A percentile compares a stretch with the other conserved stretches of the same genome.
These are phyloP conservation scores for Archips xylosteana DNA, from an alignment of 2,888 invertebrate species.

Conservation along the genomic window DNA sequence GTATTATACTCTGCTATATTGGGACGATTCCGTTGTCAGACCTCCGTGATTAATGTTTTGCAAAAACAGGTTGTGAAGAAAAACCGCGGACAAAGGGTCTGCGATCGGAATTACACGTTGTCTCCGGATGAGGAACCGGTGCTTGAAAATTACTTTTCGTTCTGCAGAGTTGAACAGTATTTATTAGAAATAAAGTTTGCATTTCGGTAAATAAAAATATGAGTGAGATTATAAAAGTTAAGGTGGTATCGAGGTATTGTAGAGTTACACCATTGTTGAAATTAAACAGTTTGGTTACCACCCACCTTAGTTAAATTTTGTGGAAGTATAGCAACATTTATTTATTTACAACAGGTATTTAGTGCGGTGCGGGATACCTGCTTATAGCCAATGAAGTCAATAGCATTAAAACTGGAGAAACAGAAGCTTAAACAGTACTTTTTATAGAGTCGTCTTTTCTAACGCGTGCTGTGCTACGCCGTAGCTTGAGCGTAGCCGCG, in stretches of 20 bases:
- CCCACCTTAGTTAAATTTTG: too few species aligned
- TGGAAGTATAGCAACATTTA: too few species aligned
- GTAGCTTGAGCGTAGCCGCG: slow-evolving; percentile 47
- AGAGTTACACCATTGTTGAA: too few species aligned
- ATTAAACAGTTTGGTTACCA: too few species aligned
- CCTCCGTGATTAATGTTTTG: slow-evolving; percentile 52
- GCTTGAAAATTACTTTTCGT: slow-evolving; percentile 13
- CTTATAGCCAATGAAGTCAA: too few species aligned
- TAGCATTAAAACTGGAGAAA: too few species aligned
- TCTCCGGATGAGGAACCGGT: background rate
- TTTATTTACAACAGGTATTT: too few species aligned
- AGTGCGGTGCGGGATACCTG: too few species aligned
- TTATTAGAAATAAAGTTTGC: background rate
- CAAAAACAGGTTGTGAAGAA: slow-evolving; percentile 48
- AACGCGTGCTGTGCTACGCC: slow-evolving; percentile 47
- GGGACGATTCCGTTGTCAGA: slow-evolving; percentile 44
- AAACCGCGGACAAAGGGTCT: slow-evolving; percentile 46
- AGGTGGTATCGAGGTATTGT: too few species aligned
- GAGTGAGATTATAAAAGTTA: too few species aligned
- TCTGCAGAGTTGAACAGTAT: background rate
- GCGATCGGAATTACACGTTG: slow-evolving; percentile 45
- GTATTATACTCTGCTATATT: slow-evolving; percentile 41
- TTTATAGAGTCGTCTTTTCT: background rate
- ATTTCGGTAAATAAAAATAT: background rate
- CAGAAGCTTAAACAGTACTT: background rate